Evolutionary conservation across 1,140 invertebrate species (phyloP).

Genomic region (Musca domestica): DNA sequence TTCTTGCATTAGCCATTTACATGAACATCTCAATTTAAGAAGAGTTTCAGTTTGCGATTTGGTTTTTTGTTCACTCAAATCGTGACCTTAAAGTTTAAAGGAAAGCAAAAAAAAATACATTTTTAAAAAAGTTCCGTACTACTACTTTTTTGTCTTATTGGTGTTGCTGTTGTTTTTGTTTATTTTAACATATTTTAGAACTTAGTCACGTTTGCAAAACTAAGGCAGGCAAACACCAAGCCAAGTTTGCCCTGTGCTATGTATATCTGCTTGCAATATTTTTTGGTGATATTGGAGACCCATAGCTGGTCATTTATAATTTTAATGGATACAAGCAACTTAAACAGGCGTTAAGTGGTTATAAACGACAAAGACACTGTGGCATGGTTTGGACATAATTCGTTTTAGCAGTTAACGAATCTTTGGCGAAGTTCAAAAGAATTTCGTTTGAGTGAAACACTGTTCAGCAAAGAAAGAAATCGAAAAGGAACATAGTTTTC

Average conservation of each 20-base stretch:
- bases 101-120: background rate
- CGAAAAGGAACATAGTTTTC: background rate
- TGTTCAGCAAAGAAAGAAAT: background rate
- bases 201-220: conserved; percentile 43
- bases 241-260: background rate
- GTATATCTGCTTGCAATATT: background rate
- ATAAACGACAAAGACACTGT: conserved; percentile 33
- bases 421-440: background rate
- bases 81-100: conserved; percentile 16
- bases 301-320: conserved; percentile 26
- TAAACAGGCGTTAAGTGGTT: conserved; percentile 51
- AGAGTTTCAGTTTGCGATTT: background rate
- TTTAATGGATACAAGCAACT: conserved; percentile 46
- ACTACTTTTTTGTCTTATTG: background rate
- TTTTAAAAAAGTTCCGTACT: background rate
- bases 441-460: background rate
- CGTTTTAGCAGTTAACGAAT: background rate
- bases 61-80: conserved; percentile 4
- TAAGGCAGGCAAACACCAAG: background rate
- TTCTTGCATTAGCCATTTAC: too few species aligned
- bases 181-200: conserved; percentile 25
- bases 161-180: background rate
- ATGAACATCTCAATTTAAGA: conserved; percentile 5
- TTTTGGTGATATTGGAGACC: conserved; percentile 17
- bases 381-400: background rate